A percentile compares a stretch with the other conserved stretches of the same genome.
Evolutionary conservation across 2,888 invertebrate genomes (phyloP).

Genomic region (Ecdyonurus torrentis): DNA sequence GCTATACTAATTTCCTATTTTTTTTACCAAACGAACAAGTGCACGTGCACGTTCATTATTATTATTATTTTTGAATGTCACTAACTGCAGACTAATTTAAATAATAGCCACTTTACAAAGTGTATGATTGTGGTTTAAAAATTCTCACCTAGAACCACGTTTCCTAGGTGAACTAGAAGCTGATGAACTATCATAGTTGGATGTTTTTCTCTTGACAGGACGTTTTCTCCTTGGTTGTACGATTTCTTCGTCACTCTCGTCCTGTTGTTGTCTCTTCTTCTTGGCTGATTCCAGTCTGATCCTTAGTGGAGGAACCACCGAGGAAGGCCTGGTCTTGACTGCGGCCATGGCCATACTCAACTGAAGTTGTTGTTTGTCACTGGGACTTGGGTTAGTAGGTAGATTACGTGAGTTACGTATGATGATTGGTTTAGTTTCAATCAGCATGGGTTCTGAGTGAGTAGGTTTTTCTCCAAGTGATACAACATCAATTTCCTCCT

Average conservation of each 20-base stretch:
- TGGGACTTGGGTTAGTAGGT: constrained; percentile 51
- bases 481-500: constrained; percentile 75
- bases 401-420: constrained; percentile 19
- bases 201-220: background rate
- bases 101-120: too few species aligned
- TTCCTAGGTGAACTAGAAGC: background rate
- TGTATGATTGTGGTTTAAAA: too few species aligned
- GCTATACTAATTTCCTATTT: too few species aligned
- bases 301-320: background rate
- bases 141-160: background rate
- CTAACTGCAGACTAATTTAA: too few species aligned
- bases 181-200: background rate
- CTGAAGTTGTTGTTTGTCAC: constrained; percentile 45
- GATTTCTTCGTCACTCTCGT: constrained; percentile 5
- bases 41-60: too few species aligned
- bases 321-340: background rate
- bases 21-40: too few species aligned
- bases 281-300: background rate
- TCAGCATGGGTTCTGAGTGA: background rate
- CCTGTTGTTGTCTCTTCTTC: constrained; percentile 6
- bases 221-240: background rate
- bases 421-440: background rate
- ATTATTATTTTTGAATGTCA: too few species aligned
- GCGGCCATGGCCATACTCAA: constrained; percentile 16
- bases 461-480: constrained; percentile 35